These are phyloP conservation scores for Crossoptilon crossoptilon DNA, from an alignment of 2,797 vertebrate species.

Conservation along the genomic window DNA sequence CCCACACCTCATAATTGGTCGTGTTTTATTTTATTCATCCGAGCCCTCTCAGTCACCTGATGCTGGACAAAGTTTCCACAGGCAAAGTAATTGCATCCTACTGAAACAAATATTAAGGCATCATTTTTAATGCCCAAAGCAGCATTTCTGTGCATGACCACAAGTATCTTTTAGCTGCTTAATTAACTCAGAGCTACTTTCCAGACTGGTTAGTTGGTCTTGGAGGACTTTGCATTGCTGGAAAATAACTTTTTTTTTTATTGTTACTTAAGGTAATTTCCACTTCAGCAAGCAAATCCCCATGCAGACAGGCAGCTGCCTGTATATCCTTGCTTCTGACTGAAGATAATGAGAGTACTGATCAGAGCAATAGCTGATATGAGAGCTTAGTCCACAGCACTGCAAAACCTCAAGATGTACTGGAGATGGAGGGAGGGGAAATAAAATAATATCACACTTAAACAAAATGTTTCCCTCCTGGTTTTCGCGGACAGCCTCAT, in stretches of 20 bases:
- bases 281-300: background rate
- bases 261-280: background rate
- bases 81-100: background rate
- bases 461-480: background rate
- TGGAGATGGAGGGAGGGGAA: background rate
- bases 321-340: background rate
- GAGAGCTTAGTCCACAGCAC: background rate
- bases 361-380: background rate
- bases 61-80: background rate
- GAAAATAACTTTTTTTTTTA: background rate
- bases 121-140: background rate
- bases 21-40: background rate
- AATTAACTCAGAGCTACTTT: slow-evolving; percentile 25
- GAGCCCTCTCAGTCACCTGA: background rate
- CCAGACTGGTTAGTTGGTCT: background rate
- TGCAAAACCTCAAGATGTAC: background rate
- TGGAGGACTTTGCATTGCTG: background rate
- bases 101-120: background rate
- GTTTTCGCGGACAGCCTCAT: background rate
- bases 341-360: background rate
- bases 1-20: background rate
- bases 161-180: background rate
- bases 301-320: background rate
- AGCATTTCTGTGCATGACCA: background rate
- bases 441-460: background rate